These are phyloP conservation scores for Cremastinae sp. DNA, from an alignment of 2,888 invertebrate genomes.

Conservation along the genomic window DNA sequence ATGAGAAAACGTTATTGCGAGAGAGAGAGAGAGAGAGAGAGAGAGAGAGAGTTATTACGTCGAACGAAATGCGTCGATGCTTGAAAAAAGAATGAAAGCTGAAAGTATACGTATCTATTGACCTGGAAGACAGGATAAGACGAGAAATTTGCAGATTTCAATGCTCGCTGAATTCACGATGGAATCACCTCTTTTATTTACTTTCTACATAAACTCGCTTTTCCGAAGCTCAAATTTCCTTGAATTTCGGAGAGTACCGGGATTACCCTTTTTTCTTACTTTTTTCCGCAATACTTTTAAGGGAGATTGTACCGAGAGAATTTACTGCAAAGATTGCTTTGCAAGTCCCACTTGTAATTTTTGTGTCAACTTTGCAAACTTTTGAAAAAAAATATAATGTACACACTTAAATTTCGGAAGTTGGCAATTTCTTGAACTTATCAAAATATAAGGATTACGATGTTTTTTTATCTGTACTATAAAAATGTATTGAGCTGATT, in stretches of 20 bases:
- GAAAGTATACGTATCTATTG: slow-evolving; percentile 56
- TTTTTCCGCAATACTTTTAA: not conserved
- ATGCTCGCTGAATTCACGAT: slow-evolving; percentile 66
- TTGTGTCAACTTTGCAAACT: too few relatives aligned
- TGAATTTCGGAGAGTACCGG: slow-evolving; percentile 33
- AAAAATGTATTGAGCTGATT: too few relatives aligned
- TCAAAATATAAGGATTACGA: too few relatives aligned
- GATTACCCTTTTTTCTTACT: slow-evolving; percentile 8
- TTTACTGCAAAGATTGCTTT: slow-evolving; percentile 2
- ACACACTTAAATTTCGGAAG: too few relatives aligned
- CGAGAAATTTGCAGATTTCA: slow-evolving; percentile 58
- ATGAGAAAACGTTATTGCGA: slow-evolving; percentile 23
- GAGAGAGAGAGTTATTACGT: slow-evolving; percentile 5
- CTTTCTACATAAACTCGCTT: not conserved
- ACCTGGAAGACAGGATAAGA: slow-evolving; percentile 70
- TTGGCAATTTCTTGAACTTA: too few relatives aligned
- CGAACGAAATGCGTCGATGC: slow-evolving; percentile 2
- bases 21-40: slow-evolving; percentile 25
- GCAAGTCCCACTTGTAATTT: too few relatives aligned
- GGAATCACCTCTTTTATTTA: slow-evolving; percentile 20
- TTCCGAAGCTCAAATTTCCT: not conserved
- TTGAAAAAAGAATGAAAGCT: slow-evolving; percentile 21
- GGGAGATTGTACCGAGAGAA: not conserved
- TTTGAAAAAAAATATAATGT: too few relatives aligned
- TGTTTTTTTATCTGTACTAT: too few relatives aligned